Evolutionary conservation across 2,888 invertebrate genomes (phyloP).

Genomic region (Pterostichus madidus): DNA sequence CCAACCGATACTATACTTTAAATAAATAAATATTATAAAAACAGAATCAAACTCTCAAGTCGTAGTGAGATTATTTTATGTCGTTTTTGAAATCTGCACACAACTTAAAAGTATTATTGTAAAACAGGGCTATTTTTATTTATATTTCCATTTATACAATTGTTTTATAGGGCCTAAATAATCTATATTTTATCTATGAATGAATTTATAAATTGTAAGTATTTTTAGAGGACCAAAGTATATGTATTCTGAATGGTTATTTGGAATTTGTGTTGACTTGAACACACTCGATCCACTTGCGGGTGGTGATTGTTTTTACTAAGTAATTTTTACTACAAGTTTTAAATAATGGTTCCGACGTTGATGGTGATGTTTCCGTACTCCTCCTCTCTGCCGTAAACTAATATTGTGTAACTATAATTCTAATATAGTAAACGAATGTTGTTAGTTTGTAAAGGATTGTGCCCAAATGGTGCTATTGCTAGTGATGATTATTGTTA

Average conservation of each 20-base stretch:
- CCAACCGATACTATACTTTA: conserved; percentile 57
- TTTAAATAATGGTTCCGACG: conserved; percentile 41
- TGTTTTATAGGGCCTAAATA: conserved; percentile 66
- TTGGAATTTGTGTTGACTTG: conserved; percentile 58
- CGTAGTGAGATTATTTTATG: conserved; percentile 59
- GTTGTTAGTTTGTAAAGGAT: conserved; percentile 56
- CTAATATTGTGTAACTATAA: conserved; percentile 59
- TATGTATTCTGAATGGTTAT: conserved; percentile 63
- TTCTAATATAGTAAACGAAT: conserved; percentile 58
- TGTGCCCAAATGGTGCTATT: conserved; percentile 66
- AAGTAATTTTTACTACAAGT: conserved; percentile 56
- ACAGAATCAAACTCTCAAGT: conserved; percentile 47
- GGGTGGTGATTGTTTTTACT: conserved; percentile 53
- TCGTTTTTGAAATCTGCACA: conserved; percentile 57
- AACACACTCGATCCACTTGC: conserved; percentile 17
- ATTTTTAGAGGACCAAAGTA: conserved; percentile 67
- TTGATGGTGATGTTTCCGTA: conserved; percentile 59
- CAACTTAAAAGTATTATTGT: conserved; percentile 66
- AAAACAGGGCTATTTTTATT: conserved; percentile 64
- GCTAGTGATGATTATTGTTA: conserved; percentile 67
- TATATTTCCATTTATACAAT: conserved; percentile 65
- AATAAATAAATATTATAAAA: conserved; percentile 20
- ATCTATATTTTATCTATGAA: conserved; percentile 65
- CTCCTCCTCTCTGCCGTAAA: conserved; percentile 62
- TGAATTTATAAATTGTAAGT: conserved; percentile 66